Conservation (phyloP, 2,888 invertebrate genomes). For the Plagodis pulveraria region DNA sequence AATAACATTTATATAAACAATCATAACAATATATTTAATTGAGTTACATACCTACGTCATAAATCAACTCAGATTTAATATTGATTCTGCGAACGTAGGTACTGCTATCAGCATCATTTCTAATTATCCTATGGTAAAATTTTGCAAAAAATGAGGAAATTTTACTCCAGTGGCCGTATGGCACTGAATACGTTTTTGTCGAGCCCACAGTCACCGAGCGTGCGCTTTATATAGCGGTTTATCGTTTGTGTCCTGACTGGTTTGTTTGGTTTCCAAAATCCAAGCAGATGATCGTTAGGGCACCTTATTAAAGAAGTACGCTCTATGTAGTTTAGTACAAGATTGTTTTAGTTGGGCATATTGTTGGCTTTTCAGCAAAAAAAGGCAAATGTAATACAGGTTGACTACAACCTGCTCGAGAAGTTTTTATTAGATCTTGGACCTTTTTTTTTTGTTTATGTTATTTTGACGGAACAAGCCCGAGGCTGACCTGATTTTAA, state of each 20-base stretch:
- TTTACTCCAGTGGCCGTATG: slow-evolving; percentile 23
- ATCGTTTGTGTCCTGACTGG: background rate
- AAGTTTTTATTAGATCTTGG: slow-evolving; percentile 17
- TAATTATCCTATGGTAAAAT: background rate
- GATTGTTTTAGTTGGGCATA: slow-evolving; percentile 15
- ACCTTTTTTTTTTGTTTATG: no score
- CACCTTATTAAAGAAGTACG: no score
- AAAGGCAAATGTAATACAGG: slow-evolving; percentile 9
- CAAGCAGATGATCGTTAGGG: background rate
- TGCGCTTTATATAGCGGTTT: slow-evolving; percentile 11
- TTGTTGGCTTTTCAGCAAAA: slow-evolving; percentile 12
- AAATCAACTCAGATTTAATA: background rate
- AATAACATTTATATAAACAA: no score
- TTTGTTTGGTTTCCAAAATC: background rate
- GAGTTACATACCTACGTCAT: background rate
- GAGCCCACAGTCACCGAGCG: slow-evolving; percentile 13
- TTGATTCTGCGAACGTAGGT: background rate
- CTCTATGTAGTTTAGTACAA: no score
- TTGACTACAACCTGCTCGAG: background rate
- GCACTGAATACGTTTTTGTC: slow-evolving; percentile 19
- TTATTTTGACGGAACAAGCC: no score
- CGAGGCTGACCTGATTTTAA: no score
- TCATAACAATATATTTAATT: background rate
- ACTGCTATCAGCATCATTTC: background rate
- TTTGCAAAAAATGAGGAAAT: background rate